Evolutionary conservation across 2,888 invertebrate genomes (phyloP), one percentile per base, ranked within the genome.

Genomic region (Cyaniris semiargus): DNA sequence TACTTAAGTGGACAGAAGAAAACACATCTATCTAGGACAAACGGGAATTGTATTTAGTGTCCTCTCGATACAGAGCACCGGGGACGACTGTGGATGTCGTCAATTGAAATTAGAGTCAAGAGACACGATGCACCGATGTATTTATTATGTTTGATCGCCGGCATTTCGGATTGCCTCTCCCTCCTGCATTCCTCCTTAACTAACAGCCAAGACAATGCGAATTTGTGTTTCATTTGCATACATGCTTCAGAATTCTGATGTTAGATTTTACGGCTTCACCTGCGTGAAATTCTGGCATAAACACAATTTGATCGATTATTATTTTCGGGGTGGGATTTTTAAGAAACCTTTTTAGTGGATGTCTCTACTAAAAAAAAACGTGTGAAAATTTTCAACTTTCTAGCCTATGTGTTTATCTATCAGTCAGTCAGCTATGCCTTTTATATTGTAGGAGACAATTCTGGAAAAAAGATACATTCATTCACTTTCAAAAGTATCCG

Each of bases 41-140:
- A 15, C 15, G 66, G 66, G 18, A 58, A 31, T 23, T 60, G 60
- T 60, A 31, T 66, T 66, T 27, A 66, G 27, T 31, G 27, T 66
- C 66, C 66, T 66, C 27, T 66, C 27, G 66, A 27, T 72, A n/a
- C 7, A 71, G 34, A 44, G 38, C 44, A 44, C 72, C 21, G 7
- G 72, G 72, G 53, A 74, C 74, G 15, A 27, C 74, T 27, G 38
- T 48, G 18, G 27, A 44, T 53, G 27, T 74, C 74, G 48, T 27
- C 74, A 74, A 74, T 74, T 53, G 74, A 74, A 74, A 74, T 74
- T 74, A 74, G 74, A 74, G 23, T 48, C 74, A 53, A 27, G 74
- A 74, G 53, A 48, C 18, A 23, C 72, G 27, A 21, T 72, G 53
- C 48, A 53, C 15, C 48, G 48, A 72, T 23, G 27, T 53, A 53